Conservation (phyloP, 2,888 invertebrate species). For the Linnaemya tessellans region DNA sequence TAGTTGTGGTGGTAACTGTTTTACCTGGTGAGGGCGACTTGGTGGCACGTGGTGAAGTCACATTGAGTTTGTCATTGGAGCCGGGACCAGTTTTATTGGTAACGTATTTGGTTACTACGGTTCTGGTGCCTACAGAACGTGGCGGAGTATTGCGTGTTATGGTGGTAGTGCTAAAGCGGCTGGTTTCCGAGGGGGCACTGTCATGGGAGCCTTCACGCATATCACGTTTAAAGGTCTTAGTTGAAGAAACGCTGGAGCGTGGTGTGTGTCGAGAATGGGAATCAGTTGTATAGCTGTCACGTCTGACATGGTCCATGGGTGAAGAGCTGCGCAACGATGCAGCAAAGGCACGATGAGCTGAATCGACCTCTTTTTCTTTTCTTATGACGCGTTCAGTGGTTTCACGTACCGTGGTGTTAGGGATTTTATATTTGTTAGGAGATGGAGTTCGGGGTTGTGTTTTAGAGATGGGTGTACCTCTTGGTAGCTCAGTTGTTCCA, state of each 20-base stretch:
- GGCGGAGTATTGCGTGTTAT: slow-evolving; percentile 79
- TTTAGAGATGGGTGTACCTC: slow-evolving; percentile 38
- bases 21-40: slow-evolving; percentile 76
- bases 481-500: slow-evolving; percentile 17
- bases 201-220: slow-evolving; percentile 82
- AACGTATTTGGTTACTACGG: slow-evolving; percentile 76
- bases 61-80: slow-evolving; percentile 78
- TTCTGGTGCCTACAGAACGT: slow-evolving; percentile 77
- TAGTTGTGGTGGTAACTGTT: slow-evolving; percentile 69
- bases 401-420: slow-evolving; percentile 73
- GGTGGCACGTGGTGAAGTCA: slow-evolving; percentile 76
- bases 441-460: slow-evolving; percentile 61
- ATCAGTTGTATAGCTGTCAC: slow-evolving; percentile 83
- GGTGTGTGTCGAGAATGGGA: slow-evolving; percentile 77
- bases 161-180: slow-evolving; percentile 81
- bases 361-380: slow-evolving; percentile 84
- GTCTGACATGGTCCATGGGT: slow-evolving; percentile 85
- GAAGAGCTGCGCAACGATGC: slow-evolving; percentile 88
- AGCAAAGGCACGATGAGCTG: slow-evolving; percentile 90
- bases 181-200: slow-evolving; percentile 81
- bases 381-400: slow-evolving; percentile 76
- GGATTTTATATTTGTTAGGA: slow-evolving; percentile 68
- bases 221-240: slow-evolving; percentile 76
- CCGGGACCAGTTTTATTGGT: slow-evolving; percentile 76
- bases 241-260: slow-evolving; percentile 80